phyloP scores from a whole-genome alignment of 2,888 invertebrate genomes.

The Bibio marci region DNA sequence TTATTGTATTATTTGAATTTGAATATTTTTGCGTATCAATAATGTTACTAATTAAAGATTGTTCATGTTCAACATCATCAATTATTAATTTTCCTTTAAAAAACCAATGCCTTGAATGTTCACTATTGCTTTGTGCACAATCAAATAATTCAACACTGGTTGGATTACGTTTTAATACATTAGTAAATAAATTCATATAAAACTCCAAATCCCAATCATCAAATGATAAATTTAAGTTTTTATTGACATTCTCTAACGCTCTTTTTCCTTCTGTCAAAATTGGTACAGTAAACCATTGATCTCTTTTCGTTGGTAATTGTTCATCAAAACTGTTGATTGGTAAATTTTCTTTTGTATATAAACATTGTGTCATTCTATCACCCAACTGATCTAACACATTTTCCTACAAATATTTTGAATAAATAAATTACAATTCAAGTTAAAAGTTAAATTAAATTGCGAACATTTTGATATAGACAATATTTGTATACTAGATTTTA shows the following conservation, averaged over 20 bases:
- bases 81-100: slow-evolving; percentile 82
- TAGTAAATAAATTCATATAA: slow-evolving; percentile 71
- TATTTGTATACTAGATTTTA: no score
- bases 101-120: slow-evolving; percentile 98
- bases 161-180: slow-evolving; percentile 74
- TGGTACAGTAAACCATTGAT: slow-evolving; percentile 70
- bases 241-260: slow-evolving; percentile 69
- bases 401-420: slow-evolving; percentile 20
- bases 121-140: slow-evolving; percentile 94
- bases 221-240: slow-evolving; percentile 72
- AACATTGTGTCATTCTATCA: slow-evolving; percentile 88
- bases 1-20: slow-evolving; percentile 88
- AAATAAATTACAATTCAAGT: no score
- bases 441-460: no score
- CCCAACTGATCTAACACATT: slow-evolving; percentile 46
- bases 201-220: slow-evolving; percentile 85
- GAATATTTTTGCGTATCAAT: slow-evolving; percentile 71
- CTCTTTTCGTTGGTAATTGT: slow-evolving; percentile 44
- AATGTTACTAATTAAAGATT: slow-evolving; percentile 84
- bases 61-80: slow-evolving; percentile 55
- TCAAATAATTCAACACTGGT: slow-evolving; percentile 97
- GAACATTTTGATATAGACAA: no score
- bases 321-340: slow-evolving; percentile 50
- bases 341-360: slow-evolving; percentile 49
- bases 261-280: slow-evolving; percentile 55